Evolutionary conservation across 2,113 vertebrate species (phyloP).

Genomic region (Lophochroa leadbeateri): DNA sequence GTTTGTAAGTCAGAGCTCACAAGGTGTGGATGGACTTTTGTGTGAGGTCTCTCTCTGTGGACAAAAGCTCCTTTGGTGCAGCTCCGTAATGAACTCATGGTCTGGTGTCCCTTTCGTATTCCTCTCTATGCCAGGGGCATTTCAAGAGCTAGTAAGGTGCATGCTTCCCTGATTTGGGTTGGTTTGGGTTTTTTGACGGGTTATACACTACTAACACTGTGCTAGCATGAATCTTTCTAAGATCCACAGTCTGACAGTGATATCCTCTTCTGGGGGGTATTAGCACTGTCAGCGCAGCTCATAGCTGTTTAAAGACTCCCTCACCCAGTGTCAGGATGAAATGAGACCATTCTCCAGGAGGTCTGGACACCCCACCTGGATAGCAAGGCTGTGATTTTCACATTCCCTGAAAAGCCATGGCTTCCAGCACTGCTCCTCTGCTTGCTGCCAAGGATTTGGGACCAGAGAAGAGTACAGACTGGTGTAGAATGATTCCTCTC

Average conservation of each 20-base stretch:
- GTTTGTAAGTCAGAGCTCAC: not conserved
- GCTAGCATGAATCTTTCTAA: not conserved
- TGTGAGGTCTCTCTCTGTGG: not conserved
- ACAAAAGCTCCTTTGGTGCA: not conserved
- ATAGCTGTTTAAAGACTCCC: not conserved
- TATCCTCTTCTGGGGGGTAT: not conserved
- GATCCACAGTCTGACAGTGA: not conserved
- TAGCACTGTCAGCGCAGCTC: not conserved
- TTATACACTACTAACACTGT: not conserved
- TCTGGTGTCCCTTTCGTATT: not conserved
- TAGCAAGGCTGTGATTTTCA: too few relatives aligned
- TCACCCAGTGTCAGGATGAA: not conserved
- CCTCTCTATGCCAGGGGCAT: not conserved
- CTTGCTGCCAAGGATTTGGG: not conserved
- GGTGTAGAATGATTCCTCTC: not conserved
- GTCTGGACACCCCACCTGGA: not conserved
- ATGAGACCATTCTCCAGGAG: not conserved
- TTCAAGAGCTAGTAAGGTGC: not conserved
- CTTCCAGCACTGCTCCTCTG: not conserved
- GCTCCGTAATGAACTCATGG: not conserved
- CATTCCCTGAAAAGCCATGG: not conserved
- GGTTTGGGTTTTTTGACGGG: not conserved
- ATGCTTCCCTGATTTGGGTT: not conserved
- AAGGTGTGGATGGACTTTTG: not conserved
- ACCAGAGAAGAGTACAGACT: not conserved